Evolutionary conservation across 2,797 vertebrate species (phyloP).

Genomic region (Darevskia nairensis): DNA sequence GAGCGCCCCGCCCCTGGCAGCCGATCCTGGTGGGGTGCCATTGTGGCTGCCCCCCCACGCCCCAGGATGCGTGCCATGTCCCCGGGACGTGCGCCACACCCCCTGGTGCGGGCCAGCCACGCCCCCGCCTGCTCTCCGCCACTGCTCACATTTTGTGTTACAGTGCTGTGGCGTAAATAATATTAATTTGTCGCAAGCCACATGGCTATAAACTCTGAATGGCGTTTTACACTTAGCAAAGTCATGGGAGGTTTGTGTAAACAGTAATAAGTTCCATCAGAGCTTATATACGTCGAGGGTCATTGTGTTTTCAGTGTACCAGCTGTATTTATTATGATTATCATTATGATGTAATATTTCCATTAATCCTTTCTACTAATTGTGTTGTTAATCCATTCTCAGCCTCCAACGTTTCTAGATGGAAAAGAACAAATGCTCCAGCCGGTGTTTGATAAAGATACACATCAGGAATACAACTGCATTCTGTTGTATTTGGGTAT

Average conservation of each 20-base stretch:
- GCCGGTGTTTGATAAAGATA: constrained; percentile 33
- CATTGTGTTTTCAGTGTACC: constrained; percentile 9
- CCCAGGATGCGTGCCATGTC: no score
- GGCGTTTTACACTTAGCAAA: constrained; percentile 43
- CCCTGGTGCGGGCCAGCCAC: no score
- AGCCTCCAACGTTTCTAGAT: constrained; percentile 32
- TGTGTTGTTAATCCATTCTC: constrained; percentile 29
- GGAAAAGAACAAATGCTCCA: not conserved
- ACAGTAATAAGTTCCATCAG: constrained; percentile 50
- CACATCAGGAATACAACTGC: constrained; percentile 24
- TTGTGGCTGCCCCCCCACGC: no score
- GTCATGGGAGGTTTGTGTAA: constrained; percentile 52
- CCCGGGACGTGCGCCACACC: no score
- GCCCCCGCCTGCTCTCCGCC: no score
- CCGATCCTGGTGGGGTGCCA: no score
- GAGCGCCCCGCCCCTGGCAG: no score
- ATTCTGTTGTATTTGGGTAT: constrained; percentile 16
- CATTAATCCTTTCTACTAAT: constrained; percentile 44
- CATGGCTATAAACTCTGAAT: constrained; percentile 29
- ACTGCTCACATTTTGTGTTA: not conserved
- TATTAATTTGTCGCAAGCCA: constrained; percentile 21
- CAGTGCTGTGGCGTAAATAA: not conserved
- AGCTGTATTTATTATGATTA: constrained; percentile 33
- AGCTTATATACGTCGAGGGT: constrained; percentile 2
- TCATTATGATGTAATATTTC: constrained; percentile 21